phyloP scores from a whole-genome alignment of 2,113 vertebrate genomes.

The Parus major region DNA sequence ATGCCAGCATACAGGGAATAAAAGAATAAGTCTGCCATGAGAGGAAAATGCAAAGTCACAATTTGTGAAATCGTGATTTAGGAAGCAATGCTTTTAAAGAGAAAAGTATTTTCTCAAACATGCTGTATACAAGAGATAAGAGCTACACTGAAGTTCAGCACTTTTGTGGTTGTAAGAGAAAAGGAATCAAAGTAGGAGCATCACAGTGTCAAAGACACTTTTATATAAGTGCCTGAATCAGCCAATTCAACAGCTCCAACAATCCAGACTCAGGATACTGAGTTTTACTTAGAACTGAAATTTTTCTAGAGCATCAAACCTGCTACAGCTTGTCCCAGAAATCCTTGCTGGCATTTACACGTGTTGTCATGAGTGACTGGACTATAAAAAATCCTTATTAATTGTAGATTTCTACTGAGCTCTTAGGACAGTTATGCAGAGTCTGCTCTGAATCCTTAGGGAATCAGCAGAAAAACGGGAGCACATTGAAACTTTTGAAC shows the following conservation, averaged over 20 bases:
- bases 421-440: neutral
- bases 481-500: neutral
- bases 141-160: neutral
- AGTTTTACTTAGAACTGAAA: neutral
- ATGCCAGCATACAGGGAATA: neutral
- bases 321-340: neutral
- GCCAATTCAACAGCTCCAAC: neutral
- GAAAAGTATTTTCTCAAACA: neutral
- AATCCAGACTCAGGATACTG: neutral
- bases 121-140: neutral
- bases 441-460: neutral
- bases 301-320: neutral
- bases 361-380: neutral
- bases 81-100: neutral
- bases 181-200: neutral
- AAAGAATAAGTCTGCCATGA: neutral
- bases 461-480: neutral
- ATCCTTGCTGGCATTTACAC: neutral
- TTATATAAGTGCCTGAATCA: neutral
- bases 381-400: neutral
- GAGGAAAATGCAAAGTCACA: neutral
- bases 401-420: neutral
- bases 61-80: neutral
- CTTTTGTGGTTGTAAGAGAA: neutral
- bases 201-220: neutral